Evolutionary conservation across 2,888 invertebrate genomes (phyloP).

Genomic region (Lepidocyrtinus sp.): DNA sequence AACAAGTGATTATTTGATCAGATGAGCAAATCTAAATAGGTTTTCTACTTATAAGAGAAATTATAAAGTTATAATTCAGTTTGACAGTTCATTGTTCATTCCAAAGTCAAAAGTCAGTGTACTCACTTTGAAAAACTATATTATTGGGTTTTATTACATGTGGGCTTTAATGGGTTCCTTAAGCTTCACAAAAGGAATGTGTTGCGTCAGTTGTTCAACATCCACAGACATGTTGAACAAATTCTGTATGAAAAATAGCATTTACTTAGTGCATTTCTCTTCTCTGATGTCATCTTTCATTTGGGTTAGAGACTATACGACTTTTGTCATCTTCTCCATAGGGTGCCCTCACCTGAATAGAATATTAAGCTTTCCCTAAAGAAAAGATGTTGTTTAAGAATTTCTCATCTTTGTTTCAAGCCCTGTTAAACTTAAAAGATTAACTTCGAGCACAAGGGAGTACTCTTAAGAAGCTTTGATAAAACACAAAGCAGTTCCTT

Average conservation of each 20-base stretch:
- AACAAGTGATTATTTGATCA: not conserved
- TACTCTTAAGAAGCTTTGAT: no score
- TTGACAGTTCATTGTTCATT: slow-evolving; percentile 25
- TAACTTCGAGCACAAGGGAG: no score
- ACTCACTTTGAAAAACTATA: not conserved
- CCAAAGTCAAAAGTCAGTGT: slow-evolving; percentile 36
- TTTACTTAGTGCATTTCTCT: not conserved
- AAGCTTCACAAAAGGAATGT: slow-evolving; percentile 3
- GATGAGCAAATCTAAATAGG: slow-evolving; percentile 10
- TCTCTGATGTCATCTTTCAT: slow-evolving; percentile 48
- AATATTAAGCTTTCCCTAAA: slow-evolving; percentile 51
- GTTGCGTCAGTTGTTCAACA: not conserved
- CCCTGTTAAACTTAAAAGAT: no score
- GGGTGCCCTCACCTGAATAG: slow-evolving; percentile 49
- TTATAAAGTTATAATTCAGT: not conserved
- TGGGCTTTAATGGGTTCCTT: slow-evolving; percentile 14
- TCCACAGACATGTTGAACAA: slow-evolving; percentile 26
- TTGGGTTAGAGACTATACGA: slow-evolving; percentile 21
- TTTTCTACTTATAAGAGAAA: not conserved
- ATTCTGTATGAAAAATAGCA: slow-evolving; percentile 4
- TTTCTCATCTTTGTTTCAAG: slow-evolving; percentile 16
- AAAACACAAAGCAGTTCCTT: slow-evolving; percentile 19
- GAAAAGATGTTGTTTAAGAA: no score
- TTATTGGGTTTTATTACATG: not conserved
- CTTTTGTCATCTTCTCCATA: slow-evolving; percentile 53